phyloP scores from a whole-genome alignment of 2,797 vertebrate genomes.

The Onychomys leucogaster region DNA sequence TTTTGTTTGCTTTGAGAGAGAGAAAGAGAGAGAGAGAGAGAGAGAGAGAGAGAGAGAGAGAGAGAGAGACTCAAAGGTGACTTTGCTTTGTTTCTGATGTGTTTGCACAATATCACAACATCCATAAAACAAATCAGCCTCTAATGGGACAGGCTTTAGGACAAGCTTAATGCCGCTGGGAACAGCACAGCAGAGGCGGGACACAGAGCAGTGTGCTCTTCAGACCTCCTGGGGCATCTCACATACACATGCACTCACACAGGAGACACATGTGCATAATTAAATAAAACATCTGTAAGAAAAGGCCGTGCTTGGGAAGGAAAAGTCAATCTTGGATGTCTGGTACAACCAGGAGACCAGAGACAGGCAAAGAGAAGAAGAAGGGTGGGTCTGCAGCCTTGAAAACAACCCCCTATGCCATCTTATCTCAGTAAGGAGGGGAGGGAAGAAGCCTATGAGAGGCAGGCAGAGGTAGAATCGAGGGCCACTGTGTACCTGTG shows the following conservation, averaged over 20 bases:
- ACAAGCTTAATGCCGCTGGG: not conserved
- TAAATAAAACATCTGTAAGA: not conserved
- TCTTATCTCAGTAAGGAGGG: not conserved
- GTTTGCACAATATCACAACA: not conserved
- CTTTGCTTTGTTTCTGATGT: not conserved
- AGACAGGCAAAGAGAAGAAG: rapidly evolving
- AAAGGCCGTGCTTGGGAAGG: not conserved
- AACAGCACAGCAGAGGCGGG: not conserved
- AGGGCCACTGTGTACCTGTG: rapidly evolving
- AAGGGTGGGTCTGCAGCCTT: not conserved
- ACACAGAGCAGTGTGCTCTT: not conserved
- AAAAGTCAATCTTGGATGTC: not conserved
- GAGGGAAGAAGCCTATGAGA: not conserved
- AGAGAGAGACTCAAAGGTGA: not conserved
- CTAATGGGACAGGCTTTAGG: not conserved
- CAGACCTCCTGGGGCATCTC: not conserved
- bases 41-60: not conserved
- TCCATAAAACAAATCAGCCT: not conserved
- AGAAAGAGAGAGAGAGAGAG: not conserved
- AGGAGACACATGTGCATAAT: not conserved
- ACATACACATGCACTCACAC: too few relatives aligned
- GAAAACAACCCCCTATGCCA: too few relatives aligned
- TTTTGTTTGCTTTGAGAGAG: not conserved
- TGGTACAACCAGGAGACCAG: not conserved
- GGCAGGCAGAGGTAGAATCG: not conserved